Base-by-base conservation (phyloP, 2,797 vertebrate genomes). In the Menidia menidia region DNA sequence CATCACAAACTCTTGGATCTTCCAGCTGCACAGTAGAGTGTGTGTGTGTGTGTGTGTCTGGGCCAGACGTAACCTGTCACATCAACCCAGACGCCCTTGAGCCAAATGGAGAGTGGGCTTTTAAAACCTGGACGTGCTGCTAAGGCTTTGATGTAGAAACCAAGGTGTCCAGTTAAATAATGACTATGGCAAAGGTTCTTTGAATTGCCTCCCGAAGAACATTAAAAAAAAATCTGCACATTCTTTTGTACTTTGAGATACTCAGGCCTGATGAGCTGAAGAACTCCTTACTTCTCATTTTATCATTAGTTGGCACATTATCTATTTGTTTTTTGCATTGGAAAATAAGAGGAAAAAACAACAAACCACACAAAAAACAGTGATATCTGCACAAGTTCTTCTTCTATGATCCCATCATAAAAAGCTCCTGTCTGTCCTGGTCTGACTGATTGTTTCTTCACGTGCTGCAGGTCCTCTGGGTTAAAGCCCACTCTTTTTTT, bases 81-180 rank as follows among this genome's bases (percentile, higher is more conserved):
- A 64, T 78, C 48, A 19, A 59, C 58, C 68, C 69, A 84, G 77
- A 85, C 75, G 64, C 75, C 73, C 54, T 32, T 30, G 1, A 80
- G 72, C 77, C 82, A 87, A 88, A 88, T 78, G 84, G 76, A 77
- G 71, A 45, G 50, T 69, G 75, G 73, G 70, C 74, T 84, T 86
- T 25, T 90, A 83, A 88, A 87, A 82, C 75, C 71, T 53, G 48
- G 52, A 68, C 57, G 31, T 32, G 48, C 73, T 76, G 57, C 64
- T 62, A 52, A 54, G 50, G 58, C 86, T 88, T 87, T 87, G 80
- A 83, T 69, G 79, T 68, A 54, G 44, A 71, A 60, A 31, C 60
- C 2, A 47, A 63, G 30, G 62, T 66, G 52, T 85, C 77, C 72
- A 43, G 68, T 87, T 79, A 77, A 80, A 44, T 52, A 66, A 65